A percentile compares a stretch with the other conserved stretches of the same genome.
Evolutionary conservation across 2,888 invertebrate species (phyloP).

Genomic region (Papilio demoleus): DNA sequence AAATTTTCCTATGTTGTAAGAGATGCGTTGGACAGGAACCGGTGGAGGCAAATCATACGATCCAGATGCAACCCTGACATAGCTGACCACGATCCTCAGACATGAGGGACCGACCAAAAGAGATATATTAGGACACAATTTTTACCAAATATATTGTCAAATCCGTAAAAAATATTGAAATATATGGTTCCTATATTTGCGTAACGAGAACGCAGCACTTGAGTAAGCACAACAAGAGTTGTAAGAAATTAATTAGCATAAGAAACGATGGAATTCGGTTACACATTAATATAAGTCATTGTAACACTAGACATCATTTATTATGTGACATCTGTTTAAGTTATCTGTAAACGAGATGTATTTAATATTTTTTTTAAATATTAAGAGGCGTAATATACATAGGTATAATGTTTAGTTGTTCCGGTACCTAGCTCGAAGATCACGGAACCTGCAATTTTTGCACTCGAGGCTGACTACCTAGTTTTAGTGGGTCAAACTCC

Average conservation of each 20-base stretch:
- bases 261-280: conserved; percentile 48
- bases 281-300: conserved; percentile 38
- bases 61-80: no score
- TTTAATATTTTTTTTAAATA: no score
- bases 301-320: conserved; percentile 40
- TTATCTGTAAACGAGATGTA: not conserved
- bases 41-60: no score
- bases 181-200: conserved; percentile 27
- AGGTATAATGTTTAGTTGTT: no score
- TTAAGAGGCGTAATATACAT: not conserved
- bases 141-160: not conserved
- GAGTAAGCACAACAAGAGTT: conserved; percentile 43
- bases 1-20: no score
- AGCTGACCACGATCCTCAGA: no score
- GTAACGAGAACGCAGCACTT: conserved; percentile 45
- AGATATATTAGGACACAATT: not conserved
- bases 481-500: no score
- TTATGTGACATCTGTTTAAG: conserved; percentile 1
- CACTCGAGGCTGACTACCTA: no score
- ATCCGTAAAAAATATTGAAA: not conserved
- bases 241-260: conserved; percentile 61
- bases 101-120: no score
- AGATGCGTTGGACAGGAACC: no score
- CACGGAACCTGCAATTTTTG: no score
- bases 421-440: no score